phyloP scores from a whole-genome alignment of 2,797 vertebrate genomes.

The Epinephelus awoara region DNA sequence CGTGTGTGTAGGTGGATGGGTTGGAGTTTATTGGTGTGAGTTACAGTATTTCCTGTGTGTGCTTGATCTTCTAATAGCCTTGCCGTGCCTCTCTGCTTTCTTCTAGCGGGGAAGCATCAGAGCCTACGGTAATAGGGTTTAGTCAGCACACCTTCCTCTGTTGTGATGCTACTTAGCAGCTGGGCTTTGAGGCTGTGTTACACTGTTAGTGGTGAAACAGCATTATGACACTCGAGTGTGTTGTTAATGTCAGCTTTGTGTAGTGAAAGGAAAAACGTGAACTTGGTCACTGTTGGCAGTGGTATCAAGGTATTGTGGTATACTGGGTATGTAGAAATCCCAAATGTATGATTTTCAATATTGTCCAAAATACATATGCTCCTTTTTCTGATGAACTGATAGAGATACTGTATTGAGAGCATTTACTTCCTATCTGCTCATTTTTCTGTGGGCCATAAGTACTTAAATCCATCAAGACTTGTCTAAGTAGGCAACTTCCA shows the following conservation, averaged over 20 bases:
- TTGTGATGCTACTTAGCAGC: neutral
- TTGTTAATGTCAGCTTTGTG: constrained; percentile 8
- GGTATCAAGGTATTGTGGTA: no score
- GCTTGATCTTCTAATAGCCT: constrained; percentile 23
- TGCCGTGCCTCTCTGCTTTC: constrained; percentile 9
- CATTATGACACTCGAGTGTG: constrained; percentile 9
- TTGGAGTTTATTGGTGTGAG: constrained; percentile 20
- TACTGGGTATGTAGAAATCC: no score
- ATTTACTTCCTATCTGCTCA: no score
- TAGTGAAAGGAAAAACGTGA: neutral
- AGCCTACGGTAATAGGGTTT: constrained; percentile 39
- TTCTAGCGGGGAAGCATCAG: constrained; percentile 19
- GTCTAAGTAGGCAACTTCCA: no score
- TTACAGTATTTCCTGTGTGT: neutral
- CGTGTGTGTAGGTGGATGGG: neutral
- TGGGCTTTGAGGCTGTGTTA: neutral
- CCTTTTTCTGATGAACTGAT: no score
- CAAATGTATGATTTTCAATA: no score
- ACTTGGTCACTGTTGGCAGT: neutral
- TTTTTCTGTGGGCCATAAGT: no score
- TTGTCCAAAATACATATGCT: no score
- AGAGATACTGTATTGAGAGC: no score
- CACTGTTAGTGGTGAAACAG: neutral
- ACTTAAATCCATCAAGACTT: no score
- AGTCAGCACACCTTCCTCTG: constrained; percentile 31